A percentile compares a stretch with the other conserved stretches of the same genome.
Conservation (phyloP, 2,888 invertebrate genomes). For the Stomorhina lunata region DNA sequence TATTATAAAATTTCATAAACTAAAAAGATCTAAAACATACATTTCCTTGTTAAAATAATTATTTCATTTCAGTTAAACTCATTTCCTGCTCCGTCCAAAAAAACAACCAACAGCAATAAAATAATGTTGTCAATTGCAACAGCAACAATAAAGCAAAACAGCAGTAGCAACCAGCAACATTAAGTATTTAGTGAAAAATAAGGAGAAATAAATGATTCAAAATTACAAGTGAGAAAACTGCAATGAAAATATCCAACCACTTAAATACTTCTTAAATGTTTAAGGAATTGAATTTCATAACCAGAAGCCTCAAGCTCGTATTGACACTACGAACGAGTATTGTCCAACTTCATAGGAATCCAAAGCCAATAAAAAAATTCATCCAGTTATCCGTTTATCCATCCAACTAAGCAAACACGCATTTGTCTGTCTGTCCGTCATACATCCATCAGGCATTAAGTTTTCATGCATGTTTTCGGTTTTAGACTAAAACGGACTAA, state of each 20-base stretch:
- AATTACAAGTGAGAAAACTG: slow-evolving; percentile 54
- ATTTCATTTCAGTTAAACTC: slow-evolving; percentile 58
- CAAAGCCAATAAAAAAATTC: slow-evolving; percentile 4
- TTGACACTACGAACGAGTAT: neutral
- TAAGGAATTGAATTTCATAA: slow-evolving; percentile 65
- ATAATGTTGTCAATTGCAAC: slow-evolving; percentile 33
- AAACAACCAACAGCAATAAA: slow-evolving; percentile 4
- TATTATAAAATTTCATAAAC: neutral
- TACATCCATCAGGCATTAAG: slow-evolving; percentile 39
- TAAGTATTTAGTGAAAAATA: slow-evolving; percentile 13
- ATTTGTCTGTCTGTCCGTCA: too few relatives aligned
- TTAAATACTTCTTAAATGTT: slow-evolving; percentile 61
- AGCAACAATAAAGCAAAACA: slow-evolving; percentile 9
- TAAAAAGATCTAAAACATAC: slow-evolving; percentile 29
- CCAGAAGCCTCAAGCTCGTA: slow-evolving; percentile 46
- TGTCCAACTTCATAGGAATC: slow-evolving; percentile 30
- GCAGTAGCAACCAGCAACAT: neutral
- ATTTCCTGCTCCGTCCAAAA: slow-evolving; percentile 62
- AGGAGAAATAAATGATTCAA: slow-evolving; percentile 24
- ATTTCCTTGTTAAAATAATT: slow-evolving; percentile 61
- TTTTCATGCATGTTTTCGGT: slow-evolving; percentile 27
- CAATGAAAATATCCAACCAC: slow-evolving; percentile 51
- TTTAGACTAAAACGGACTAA: slow-evolving; percentile 50
- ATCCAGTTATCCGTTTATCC: slow-evolving; percentile 4
- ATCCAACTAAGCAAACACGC: neutral